Base-by-base conservation (phyloP, 2,797 vertebrate species). In the Anguilla anguilla region DNA sequence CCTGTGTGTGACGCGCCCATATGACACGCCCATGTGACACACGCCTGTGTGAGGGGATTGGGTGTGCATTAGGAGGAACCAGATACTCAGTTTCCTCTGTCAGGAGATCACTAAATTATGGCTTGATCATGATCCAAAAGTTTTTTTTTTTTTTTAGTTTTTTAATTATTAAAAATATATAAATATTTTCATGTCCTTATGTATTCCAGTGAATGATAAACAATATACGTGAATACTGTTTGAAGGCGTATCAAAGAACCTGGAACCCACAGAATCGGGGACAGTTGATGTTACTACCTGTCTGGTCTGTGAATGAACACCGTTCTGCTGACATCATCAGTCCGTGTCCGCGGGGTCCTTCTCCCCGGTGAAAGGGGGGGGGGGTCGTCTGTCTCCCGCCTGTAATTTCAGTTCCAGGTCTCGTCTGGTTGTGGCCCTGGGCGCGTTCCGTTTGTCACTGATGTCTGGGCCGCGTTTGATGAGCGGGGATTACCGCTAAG, bases 401-500 rank as follows among this genome's bases (percentile, higher is more conserved):
- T n/a, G 43, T n/a, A 81, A n/a, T 81, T 46, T 81, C n/a, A 77
- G 77, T 25, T 3, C 25, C 15, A 19, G 17, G 43, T 81, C 77
- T 81, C 77, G 15, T 11, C 7, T 1, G 43, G 43, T 5, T 25
- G 19, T 0, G 43, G 17, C 19, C 22, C 25, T n/a, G 17, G 3
- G 7, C 6, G 77, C 77, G 39, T 31, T 81, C 77, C 61, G 4
- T 43, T 69, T 49, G 43, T 81, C 43, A 4, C 25, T 51, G 39
- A 51, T 19, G 77, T 11, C 43, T 81, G 77, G 77, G 3, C 77
- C 77, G n/a, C 61, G 31, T 49, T 81, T 81, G 17, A 46, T 81
- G 77, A 81, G 15, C 77, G n/a, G 77, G 77, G 77, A 81, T 81
- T 51, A 46, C 19, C 7, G 77, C 11, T 81, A 81, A 81, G 39